phyloP scores from a whole-genome alignment of 2,797 vertebrate species.

The Pantherophis alleghaniensis region DNA sequence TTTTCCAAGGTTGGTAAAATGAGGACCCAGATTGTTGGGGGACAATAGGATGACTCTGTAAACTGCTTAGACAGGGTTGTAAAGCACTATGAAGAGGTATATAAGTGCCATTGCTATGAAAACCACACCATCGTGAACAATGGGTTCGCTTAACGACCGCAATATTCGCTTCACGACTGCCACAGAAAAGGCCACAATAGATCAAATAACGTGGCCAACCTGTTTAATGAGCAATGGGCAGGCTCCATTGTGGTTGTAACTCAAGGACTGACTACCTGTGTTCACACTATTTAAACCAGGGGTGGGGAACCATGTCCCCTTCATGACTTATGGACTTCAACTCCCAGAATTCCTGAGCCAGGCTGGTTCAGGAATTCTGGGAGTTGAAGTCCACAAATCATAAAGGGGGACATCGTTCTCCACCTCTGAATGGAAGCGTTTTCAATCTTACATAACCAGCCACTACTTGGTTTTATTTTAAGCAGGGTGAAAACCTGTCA shows the following conservation, averaged over 20 bases:
- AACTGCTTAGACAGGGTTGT: background rate
- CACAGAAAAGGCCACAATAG: background rate
- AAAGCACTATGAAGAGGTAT: background rate
- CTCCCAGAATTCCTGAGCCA: background rate
- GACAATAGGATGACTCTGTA: background rate
- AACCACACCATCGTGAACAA: background rate
- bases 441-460: background rate
- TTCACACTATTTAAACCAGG: background rate
- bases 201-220: background rate
- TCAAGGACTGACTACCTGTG: background rate
- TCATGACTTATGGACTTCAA: background rate
- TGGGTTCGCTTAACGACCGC: background rate
- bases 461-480: background rate
- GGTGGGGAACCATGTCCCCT: too few relatives aligned
- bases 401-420: background rate
- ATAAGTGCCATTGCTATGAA: background rate
- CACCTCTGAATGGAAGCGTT: background rate
- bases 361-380: background rate
- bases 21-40: background rate
- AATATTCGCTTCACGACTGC: background rate
- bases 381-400: background rate
- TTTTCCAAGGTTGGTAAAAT: background rate
- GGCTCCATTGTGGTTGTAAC: background rate
- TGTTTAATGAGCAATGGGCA: background rate
- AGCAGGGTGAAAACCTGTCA: background rate